Base-by-base conservation (phyloP, 2,888 invertebrate genomes). In the Orthonychiurus folsomi region DNA sequence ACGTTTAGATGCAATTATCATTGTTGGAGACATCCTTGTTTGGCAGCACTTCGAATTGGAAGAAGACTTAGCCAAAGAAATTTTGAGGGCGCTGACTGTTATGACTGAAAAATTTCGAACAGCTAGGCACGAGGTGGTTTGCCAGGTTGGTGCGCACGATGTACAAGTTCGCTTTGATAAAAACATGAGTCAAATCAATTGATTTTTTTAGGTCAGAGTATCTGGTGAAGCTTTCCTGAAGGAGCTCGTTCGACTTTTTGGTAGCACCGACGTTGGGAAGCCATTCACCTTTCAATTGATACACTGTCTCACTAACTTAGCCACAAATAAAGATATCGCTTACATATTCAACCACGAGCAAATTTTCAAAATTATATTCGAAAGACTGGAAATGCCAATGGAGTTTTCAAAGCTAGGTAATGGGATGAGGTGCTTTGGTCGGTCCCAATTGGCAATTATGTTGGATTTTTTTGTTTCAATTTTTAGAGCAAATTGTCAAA, bases 61-160 rank as follows among this genome's bases (percentile, higher is more conserved):
- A 5, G 21, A 23, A 20, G 24, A 23, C 3, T 52, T 52, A 52
- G 20, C n/a, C 52, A 20, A 5, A 3, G 52, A 52, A n/a, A 52
- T 52, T 52, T 23, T 52, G 9, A 52, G 24, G n/a, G 52, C 52
- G 5, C 24, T 52, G 52, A 52, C 20, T 52, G 52, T n/a, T 52
- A 9, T 52, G 9, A 52, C 21, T 12, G 5, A 5, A 9, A 5
- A 20, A 52, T 52, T 52, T 5, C 5, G n/a, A 20, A 52, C 20
- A 12, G 52, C 52, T 9, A 20, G 21, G 20, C 21, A 9, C n/a
- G 52, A 52, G 20, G 52, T 23, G 20, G 9, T 52, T 52, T 52
- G 9, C 20, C 12, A 52, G 52, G 52, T 52, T n/a, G n/a, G n/a
- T n/a, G n/a, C n/a, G n/a, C n/a, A n/a, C n/a, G n/a, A n/a, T n/a